Base-by-base conservation (phyloP, 2,888 invertebrate genomes). In the Branchipolynoe longqiensis region DNA sequence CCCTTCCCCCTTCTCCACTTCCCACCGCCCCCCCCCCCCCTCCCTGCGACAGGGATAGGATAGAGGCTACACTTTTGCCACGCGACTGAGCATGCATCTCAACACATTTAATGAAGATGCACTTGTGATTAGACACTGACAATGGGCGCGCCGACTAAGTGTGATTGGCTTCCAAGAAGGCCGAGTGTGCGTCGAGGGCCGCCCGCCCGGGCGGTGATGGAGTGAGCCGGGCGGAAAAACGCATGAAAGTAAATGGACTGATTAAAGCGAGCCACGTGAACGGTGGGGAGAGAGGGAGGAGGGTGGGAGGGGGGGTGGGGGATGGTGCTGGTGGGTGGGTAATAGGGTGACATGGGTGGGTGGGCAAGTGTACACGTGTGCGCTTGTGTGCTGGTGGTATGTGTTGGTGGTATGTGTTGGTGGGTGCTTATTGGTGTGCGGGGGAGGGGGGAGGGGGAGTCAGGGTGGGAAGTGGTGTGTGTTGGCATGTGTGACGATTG, bases 221-320 rank as follows among this genome's bases (percentile, higher is more conserved):
- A 59, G 83, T 83, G 59, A 83, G 62, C 36, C 59, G 18, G 83
- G 40, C 62, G 83, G n/a, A 83, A 83, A 83, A 83, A 83, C 33
- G 54, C 38, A 83, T 83, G 59, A 83, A 82, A 83, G 59, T 83
- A 83, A 83, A 83, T 83, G 54, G 62, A 22, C 33, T 83, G 83
- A 83, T 83, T 83, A 83, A 33, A 82, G 31, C 62, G 31, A 25
- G 8, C 62, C 6, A 62, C 25, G n/a, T 22, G n/a, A 62, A n/a
- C 6, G 62, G n/a, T 25, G 62, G 62, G 62, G n/a, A 25, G 62
- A 12, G 31, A 25, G 12, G 48, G 48, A 62, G 6, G 12, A 25
- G 31, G 62, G n/a, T n/a, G n/a, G n/a, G n/a, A n/a, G n/a, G n/a
- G n/a, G n/a, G n/a, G n/a, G n/a, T n/a, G n/a, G n/a, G n/a, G n/a